Conservation (phyloP, 1,140 invertebrate genomes). For the Delia radicum region DNA sequence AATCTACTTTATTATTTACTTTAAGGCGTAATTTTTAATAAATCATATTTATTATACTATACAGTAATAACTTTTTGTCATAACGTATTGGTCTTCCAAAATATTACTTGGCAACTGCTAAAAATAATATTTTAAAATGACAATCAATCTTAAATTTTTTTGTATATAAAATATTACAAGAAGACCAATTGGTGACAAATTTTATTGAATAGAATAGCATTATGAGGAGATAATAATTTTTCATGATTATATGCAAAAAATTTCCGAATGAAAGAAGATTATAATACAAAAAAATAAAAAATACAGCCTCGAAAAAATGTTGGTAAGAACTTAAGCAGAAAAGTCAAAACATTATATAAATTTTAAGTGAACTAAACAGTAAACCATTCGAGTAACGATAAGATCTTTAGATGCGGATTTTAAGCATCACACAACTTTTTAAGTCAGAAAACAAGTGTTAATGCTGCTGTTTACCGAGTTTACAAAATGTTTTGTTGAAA, state of each 20-base stretch:
- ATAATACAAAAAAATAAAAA: not conserved
- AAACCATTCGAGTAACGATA: no score
- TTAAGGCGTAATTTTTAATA: not conserved
- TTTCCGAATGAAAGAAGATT: not conserved
- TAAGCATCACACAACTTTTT: no score
- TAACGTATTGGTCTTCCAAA: not conserved
- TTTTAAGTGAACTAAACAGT: no score
- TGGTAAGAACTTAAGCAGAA: not conserved
- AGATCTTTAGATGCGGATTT: no score
- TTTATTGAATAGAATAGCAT: not conserved
- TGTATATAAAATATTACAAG: not conserved
- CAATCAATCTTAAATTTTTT: not conserved
- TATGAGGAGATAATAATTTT: not conserved
- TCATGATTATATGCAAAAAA: not conserved
- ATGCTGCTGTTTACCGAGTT: no score
- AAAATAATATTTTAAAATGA: not conserved
- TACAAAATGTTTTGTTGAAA: no score
- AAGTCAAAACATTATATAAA: no score
- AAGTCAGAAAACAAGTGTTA: no score
- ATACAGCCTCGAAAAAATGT: not conserved
- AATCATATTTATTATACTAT: not conserved
- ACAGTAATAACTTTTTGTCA: not conserved
- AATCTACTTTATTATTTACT: not conserved
- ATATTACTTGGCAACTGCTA: not conserved
- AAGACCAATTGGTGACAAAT: conserved; percentile 1